Conservation (phyloP, 2,888 invertebrate species). For the Epinotia bilunana region DNA sequence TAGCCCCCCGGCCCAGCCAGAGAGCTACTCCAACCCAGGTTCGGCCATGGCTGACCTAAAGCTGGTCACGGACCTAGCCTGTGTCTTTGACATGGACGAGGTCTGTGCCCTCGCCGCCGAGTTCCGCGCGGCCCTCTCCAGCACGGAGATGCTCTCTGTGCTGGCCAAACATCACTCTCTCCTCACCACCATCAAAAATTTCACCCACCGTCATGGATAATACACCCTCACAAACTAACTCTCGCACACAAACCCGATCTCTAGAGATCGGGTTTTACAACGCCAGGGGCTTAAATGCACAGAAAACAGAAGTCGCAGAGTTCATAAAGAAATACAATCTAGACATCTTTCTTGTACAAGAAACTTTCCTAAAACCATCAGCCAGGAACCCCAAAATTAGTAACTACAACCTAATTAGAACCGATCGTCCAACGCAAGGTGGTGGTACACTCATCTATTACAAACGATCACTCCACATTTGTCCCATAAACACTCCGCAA, state of each 20-base stretch:
- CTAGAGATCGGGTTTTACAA: background rate
- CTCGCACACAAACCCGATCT: background rate
- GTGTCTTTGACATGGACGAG: background rate
- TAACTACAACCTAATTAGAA: background rate
- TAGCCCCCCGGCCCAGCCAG: too few species aligned
- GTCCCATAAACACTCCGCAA: background rate
- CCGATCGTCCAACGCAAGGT: background rate
- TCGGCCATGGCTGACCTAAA: background rate
- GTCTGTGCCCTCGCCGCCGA: background rate
- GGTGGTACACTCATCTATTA: background rate
- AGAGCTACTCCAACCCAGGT: too few species aligned
- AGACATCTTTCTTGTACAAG: background rate
- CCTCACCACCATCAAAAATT: background rate
- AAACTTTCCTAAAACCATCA: background rate
- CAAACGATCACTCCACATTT: background rate
- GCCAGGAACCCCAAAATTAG: background rate
- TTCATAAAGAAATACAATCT: background rate
- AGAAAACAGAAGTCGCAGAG: background rate
- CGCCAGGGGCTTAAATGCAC: background rate
- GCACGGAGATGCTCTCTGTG: background rate
- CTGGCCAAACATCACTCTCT: background rate
- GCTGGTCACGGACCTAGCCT: background rate
- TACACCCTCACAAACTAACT: background rate
- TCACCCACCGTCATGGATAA: background rate
- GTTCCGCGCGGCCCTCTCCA: background rate